phyloP scores from a whole-genome alignment of 2,113 vertebrate genomes.

The Nannobrachium achirus region DNA sequence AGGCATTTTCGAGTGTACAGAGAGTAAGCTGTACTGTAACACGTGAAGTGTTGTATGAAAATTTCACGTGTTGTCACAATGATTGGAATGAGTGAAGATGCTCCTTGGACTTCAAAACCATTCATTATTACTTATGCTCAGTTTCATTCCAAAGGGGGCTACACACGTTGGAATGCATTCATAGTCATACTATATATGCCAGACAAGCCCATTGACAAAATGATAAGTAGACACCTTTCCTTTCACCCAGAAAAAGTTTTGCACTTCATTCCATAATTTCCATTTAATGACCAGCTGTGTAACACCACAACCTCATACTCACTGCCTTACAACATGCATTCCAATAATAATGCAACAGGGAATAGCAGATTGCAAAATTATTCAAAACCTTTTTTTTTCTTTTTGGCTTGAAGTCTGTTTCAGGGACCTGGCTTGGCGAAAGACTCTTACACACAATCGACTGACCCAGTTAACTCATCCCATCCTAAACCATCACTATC shows the following conservation, averaged over 20 bases:
- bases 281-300: constrained; percentile 8
- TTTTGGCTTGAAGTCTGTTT: constrained; percentile 14
- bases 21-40: too few relatives aligned
- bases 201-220: too few relatives aligned
- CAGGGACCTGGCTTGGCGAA: constrained; percentile 36
- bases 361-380: constrained; percentile 15
- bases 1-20: too few relatives aligned
- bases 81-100: too few relatives aligned
- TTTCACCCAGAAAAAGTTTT: constrained; percentile 20
- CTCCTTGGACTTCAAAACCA: too few relatives aligned
- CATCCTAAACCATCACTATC: constrained; percentile 53
- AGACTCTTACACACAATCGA: constrained; percentile 59
- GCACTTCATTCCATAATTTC: constrained; percentile 1
- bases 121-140: too few relatives aligned
- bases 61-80: too few relatives aligned
- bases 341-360: neutral
- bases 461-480: constrained; percentile 72
- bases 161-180: too few relatives aligned
- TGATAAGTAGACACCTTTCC: too few relatives aligned
- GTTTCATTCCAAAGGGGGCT: too few relatives aligned
- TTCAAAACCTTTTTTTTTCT: constrained; percentile 35
- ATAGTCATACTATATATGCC: too few relatives aligned
- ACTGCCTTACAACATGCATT: neutral
- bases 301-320: neutral
- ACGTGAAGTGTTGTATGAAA: too few relatives aligned